A percentile compares a stretch with the other conserved stretches of the same genome.
Conservation (phyloP, 1,140 invertebrate genomes). For the Acromyrmex charruanus region DNA sequence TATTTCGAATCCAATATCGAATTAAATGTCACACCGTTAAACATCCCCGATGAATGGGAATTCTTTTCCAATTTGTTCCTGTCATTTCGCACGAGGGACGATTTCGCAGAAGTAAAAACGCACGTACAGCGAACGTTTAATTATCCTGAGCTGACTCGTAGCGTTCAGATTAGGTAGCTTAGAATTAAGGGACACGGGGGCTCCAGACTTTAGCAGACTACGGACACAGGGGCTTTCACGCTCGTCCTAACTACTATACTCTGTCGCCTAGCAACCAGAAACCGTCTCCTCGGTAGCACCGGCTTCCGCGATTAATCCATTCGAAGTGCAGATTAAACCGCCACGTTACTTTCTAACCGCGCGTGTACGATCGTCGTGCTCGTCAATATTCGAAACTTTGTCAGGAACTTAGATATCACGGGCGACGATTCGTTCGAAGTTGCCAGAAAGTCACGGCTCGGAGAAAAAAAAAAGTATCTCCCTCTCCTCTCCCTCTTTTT, state of each 20-base stretch:
- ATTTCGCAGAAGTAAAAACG: conserved; percentile 23
- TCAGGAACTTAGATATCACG: conserved; percentile 34
- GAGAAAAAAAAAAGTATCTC: not conserved
- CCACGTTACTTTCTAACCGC: conserved; percentile 75
- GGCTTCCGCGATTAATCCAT: conserved; percentile 74
- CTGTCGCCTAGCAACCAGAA: conserved; percentile 72
- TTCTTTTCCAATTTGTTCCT: conserved; percentile 31
- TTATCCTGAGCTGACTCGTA: conserved; percentile 60
- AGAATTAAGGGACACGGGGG: conserved; percentile 67
- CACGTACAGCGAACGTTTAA: conserved; percentile 60
- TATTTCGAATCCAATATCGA: conserved; percentile 38
- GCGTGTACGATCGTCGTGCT: conserved; percentile 65
- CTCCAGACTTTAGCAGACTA: conserved; percentile 62
- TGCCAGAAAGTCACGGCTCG: conserved; percentile 27
- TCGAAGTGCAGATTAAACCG: conserved; percentile 73
- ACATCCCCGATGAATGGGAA: not conserved
- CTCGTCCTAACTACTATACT: conserved; percentile 58
- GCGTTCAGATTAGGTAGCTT: conserved; percentile 69
- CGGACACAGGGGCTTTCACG: conserved; percentile 50
- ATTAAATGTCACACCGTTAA: conserved; percentile 29
- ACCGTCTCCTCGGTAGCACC: conserved; percentile 46
- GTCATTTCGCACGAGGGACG: conserved; percentile 2
- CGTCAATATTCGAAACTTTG: conserved; percentile 67
- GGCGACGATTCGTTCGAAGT: conserved; percentile 17
- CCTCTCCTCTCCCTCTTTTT: not conserved